Evolutionary conservation across 2,797 vertebrate species (phyloP), one percentile per base, ranked within the genome.

Genomic region (Cuniculus paca): DNA sequence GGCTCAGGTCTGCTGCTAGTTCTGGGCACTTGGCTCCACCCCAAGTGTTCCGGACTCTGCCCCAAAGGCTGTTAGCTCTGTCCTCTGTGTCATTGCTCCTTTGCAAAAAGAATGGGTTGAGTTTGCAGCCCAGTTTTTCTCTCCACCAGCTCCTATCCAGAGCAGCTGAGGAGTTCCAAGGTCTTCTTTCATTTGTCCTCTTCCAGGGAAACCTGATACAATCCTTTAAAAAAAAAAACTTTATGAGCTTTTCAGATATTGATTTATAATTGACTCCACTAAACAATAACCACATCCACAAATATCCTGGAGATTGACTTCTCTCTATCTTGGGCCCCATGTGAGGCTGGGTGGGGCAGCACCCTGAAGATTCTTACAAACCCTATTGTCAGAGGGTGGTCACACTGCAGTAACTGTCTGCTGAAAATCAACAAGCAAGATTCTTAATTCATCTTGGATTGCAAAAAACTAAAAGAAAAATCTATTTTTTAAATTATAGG

Each of bases 381-480:
- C 1, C 11, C 16, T 36, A 0, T 48, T 22, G 20, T 63, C 50
- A 36, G 20, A 70, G 31, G 56, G 65, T 28, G 0, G 1, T 28
- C 8, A 60, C 39, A 11, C 34, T 54, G 22, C 56, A 65, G 20
- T 3, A 22, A 19, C 5, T 90, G 42, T 79, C 31, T 77, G 12
- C 45, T 17, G 28, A 74, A 24, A 63, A 26, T 42, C 94, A 75
- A 52, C 34, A 77, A 58, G 78, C 19, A 78, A 16, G 50, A 81
- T 79, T 86, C 79, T 85, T 42, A 31, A 91, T 54, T 91, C 36
- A n/a, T 45, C 54, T 60, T 91, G 39, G 60, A 50, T 17, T 93
- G 52, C n/a, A 50, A 68, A 94, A 45, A 50, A 60, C 16, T 48
- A 50, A 74, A 88, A 79, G 34, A 48, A 28, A 17, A 75, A 74